Evolutionary conservation across 2,797 vertebrate species (phyloP).

Genomic region (Megaceryle alcyon): DNA sequence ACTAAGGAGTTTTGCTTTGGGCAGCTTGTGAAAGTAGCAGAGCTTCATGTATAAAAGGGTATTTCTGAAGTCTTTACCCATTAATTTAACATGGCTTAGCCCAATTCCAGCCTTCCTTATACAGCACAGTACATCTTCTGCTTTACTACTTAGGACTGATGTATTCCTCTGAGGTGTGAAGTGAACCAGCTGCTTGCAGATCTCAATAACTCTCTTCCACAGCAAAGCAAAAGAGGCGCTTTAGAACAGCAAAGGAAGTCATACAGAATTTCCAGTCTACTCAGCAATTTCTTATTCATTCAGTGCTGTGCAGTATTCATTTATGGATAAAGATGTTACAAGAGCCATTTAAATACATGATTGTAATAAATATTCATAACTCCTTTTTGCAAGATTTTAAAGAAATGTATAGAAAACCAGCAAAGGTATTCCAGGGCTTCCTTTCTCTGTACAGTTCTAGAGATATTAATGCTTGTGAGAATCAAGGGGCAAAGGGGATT

Average conservation of each 20-base stretch:
- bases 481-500: background rate
- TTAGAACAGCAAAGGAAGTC: background rate
- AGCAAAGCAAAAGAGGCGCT: background rate
- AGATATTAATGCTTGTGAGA: background rate
- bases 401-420: background rate
- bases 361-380: background rate
- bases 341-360: background rate
- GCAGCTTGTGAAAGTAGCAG: constrained; percentile 42
- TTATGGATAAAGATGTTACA: background rate
- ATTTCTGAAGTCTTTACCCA: constrained; percentile 56
- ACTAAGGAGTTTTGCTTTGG: constrained; percentile 50
- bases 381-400: background rate
- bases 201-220: background rate
- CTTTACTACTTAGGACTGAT: constrained; percentile 8
- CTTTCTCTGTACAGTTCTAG: background rate
- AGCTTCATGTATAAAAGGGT: constrained; percentile 24
- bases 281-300: constrained; percentile 22
- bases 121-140: background rate
- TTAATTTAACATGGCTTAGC: constrained; percentile 55
- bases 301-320: background rate
- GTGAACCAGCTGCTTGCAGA: constrained; percentile 13
- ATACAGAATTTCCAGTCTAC: background rate
- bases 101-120: constrained; percentile 5
- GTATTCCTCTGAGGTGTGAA: constrained; percentile 6
- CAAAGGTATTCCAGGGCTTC: background rate